A percentile compares a stretch with the other conserved stretches of the same genome.
Conservation (phyloP, 2,113 vertebrate genomes). For the Mesitornis unicolor region DNA sequence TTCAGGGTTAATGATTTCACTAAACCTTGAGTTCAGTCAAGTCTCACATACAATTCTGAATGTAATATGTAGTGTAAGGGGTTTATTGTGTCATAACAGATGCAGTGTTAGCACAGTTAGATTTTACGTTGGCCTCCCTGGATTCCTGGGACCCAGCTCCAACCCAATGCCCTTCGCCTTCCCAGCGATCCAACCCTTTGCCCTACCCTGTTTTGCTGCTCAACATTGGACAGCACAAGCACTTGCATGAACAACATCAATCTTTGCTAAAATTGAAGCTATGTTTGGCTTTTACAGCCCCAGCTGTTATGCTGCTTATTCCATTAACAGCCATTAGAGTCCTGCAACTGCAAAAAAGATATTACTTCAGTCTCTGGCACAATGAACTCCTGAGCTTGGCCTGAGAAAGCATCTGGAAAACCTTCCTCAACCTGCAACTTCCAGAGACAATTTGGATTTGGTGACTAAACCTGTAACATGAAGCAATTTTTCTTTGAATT, state of each 20-base stretch:
- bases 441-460: not conserved
- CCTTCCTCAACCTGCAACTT: not conserved
- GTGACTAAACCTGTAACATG: not conserved
- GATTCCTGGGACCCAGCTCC: not conserved
- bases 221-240: not conserved
- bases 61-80: not conserved
- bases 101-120: not conserved
- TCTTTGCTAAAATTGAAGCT: not conserved
- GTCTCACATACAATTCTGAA: not conserved
- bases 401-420: not conserved
- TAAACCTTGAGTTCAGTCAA: not conserved
- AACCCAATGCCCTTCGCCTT: accelerated
- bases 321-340: not conserved
- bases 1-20: not conserved
- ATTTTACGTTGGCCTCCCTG: not conserved
- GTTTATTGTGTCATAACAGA: not conserved
- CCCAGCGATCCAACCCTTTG: no score
- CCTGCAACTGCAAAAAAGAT: not conserved
- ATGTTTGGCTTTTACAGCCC: not conserved
- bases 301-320: accelerated
- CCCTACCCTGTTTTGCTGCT: not conserved
- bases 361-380: not conserved
- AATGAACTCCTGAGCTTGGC: accelerated
- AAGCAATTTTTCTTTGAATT: not conserved
- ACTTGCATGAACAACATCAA: not conserved